These are phyloP conservation scores for Microtus montanus DNA, from an alignment of 2,113 vertebrate genomes.

Conservation along the genomic window DNA sequence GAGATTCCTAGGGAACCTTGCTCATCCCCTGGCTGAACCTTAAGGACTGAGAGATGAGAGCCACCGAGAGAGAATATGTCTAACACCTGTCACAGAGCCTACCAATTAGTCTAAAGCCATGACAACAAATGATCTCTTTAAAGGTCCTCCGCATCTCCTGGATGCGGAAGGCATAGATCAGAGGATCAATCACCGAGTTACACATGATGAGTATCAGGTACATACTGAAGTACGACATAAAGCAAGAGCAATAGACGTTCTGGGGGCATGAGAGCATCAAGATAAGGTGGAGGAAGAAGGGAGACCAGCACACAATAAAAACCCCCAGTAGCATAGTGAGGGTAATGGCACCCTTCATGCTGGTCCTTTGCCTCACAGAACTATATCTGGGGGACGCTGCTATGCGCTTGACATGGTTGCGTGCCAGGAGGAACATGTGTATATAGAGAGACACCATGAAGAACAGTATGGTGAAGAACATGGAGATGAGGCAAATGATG, in stretches of 20 bases:
- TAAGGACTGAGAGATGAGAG: neutral
- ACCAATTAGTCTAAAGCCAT: constrained; percentile 85
- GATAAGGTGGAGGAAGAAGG: constrained; percentile 97
- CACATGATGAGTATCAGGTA: constrained; percentile 99
- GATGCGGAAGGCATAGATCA: constrained; percentile 97
- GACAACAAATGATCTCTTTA: constrained; percentile 94
- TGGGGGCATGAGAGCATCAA: constrained; percentile 96
- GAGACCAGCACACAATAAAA: constrained; percentile 96
- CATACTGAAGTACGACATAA: constrained; percentile 99
- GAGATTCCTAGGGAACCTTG: neutral
- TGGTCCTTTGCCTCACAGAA: constrained; percentile 90
- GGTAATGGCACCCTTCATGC: constrained; percentile 94
- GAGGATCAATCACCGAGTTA: constrained; percentile 95
- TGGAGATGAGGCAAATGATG: constrained; percentile 94
- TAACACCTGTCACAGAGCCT: constrained; percentile 87
- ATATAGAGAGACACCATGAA: constrained; percentile 96
- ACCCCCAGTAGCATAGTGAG: constrained; percentile 95
- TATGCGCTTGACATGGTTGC: constrained; percentile 93
- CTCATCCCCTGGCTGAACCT: neutral
- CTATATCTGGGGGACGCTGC: constrained; percentile 90
- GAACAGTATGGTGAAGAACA: constrained; percentile 96
- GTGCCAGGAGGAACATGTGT: constrained; percentile 97
- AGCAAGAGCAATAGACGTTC: constrained; percentile 96
- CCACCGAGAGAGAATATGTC: neutral
- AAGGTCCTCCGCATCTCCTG: constrained; percentile 98